Evolutionary conservation across 2,113 vertebrate species (phyloP).

Genomic region (Pteropus alecto): DNA sequence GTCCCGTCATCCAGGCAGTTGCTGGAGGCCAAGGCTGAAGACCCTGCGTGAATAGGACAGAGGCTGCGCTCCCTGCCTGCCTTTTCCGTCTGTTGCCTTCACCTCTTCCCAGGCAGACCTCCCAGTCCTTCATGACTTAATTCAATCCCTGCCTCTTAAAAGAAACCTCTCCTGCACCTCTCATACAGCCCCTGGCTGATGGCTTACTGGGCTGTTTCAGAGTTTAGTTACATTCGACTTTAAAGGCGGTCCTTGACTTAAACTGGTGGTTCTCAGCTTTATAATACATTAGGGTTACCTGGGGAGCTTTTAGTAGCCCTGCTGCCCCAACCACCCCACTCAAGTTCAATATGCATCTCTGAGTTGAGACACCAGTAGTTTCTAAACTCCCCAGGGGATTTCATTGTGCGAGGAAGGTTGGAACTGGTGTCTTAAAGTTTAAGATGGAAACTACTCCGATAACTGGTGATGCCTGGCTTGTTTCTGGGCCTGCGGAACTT

Average conservation of each 20-base stretch:
- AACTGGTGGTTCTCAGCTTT: not conserved
- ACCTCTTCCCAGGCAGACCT: not conserved
- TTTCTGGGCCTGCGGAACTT: not conserved
- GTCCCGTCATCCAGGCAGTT: not conserved
- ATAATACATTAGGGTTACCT: not conserved
- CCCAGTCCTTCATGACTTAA: not conserved
- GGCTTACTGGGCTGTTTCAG: not conserved
- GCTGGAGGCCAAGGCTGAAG: not conserved
- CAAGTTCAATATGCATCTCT: not conserved
- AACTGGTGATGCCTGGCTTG: not conserved
- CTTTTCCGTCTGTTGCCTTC: not conserved
- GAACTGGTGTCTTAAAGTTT: not conserved
- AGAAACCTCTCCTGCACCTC: not conserved
- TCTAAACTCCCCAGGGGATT: not conserved
- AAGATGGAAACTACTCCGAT: not conserved
- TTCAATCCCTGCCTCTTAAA: not conserved
- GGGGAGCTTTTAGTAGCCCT: not conserved
- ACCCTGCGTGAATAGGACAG: not conserved
- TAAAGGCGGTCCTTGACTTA: not conserved
- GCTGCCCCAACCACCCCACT: not conserved
- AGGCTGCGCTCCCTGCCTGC: not conserved
- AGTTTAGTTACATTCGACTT: not conserved
- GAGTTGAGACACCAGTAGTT: not conserved
- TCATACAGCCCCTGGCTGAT: not conserved
- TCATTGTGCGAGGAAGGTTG: not conserved